Evolutionary conservation across 2,888 invertebrate species (phyloP).

Genomic region (Apamea monoglypha): DNA sequence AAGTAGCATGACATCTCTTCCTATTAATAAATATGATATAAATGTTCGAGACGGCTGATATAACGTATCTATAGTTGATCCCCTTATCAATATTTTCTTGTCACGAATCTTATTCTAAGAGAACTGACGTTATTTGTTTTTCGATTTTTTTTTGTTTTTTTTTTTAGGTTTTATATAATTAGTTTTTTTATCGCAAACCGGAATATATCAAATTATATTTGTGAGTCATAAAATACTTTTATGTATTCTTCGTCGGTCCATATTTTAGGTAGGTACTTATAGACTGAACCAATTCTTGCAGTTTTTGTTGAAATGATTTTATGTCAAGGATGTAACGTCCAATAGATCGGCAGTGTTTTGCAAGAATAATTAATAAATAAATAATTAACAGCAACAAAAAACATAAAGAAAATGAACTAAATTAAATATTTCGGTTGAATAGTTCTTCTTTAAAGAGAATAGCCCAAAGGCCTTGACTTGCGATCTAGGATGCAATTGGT

Average conservation of each 20-base stretch:
- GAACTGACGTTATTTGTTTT: conserved; percentile 31
- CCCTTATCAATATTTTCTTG: conserved; percentile 40
- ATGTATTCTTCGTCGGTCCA: not conserved
- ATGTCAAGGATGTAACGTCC: conserved; percentile 41
- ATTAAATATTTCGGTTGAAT: conserved; percentile 22
- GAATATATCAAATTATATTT: conserved; percentile 31
- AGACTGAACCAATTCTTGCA: conserved; percentile 11
- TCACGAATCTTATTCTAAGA: conserved; percentile 29
- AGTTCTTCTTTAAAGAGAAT: conserved; percentile 11
- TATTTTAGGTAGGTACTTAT: conserved; percentile 3
- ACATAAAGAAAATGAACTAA: conserved; percentile 21
- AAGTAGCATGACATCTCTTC: conserved; percentile 1
- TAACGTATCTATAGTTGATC: conserved; percentile 34
- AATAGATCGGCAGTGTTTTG: conserved; percentile 28
- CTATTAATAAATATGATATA: conserved; percentile 47
- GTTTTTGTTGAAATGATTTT: conserved; percentile 35
- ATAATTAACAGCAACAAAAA: conserved; percentile 39
- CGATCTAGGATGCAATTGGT: conserved; percentile 37
- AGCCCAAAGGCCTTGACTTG: conserved; percentile 36
- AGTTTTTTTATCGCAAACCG: conserved; percentile 28
- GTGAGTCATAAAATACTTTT: conserved; percentile 33
- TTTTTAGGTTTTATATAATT: conserved; percentile 36
- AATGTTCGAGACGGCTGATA: conserved; percentile 4
- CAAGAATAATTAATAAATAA: conserved; percentile 48
- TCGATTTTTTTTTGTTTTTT: too few species aligned